These are phyloP conservation scores for Cactoblastis cactorum DNA, from an alignment of 2,888 invertebrate species.

Conservation along the genomic window DNA sequence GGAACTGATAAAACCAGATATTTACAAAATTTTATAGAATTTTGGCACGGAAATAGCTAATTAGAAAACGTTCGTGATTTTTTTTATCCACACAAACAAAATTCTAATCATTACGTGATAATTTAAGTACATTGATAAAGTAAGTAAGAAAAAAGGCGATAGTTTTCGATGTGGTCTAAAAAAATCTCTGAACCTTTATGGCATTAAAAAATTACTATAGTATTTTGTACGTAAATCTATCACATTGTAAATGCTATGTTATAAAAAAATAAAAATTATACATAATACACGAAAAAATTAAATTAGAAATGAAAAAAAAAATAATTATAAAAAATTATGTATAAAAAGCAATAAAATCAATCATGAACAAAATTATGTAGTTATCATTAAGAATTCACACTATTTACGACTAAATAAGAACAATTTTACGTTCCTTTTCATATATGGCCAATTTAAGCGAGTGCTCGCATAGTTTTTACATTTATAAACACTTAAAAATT, in stretches of 20 bases:
- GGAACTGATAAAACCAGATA: background rate
- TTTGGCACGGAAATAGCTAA: background rate
- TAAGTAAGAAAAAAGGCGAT: background rate
- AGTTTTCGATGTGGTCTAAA: background rate
- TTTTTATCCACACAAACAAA: background rate
- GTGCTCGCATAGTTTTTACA: background rate
- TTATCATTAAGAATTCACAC: background rate
- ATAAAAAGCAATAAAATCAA: slow-evolving; percentile 14
- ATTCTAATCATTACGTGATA: background rate
- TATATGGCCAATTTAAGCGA: background rate
- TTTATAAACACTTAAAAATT: slow-evolving; percentile 17
- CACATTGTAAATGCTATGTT: slow-evolving; percentile 28
- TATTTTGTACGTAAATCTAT: slow-evolving; percentile 63
- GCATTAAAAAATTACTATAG: slow-evolving; percentile 50
- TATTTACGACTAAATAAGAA: background rate
- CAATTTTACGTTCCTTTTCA: background rate
- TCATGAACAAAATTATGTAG: slow-evolving; percentile 12
- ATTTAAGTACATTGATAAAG: background rate
- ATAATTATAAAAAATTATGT: background rate
- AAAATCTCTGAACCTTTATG: slow-evolving; percentile 30
- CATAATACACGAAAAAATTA: slow-evolving; percentile 9
- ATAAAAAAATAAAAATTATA: background rate
- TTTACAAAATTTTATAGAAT: background rate
- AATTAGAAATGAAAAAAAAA: slow-evolving; percentile 19
- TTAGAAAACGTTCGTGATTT: background rate